These are phyloP conservation scores for Anthoscopus minutus DNA, from an alignment of 2,113 vertebrate genomes.

Conservation along the genomic window DNA sequence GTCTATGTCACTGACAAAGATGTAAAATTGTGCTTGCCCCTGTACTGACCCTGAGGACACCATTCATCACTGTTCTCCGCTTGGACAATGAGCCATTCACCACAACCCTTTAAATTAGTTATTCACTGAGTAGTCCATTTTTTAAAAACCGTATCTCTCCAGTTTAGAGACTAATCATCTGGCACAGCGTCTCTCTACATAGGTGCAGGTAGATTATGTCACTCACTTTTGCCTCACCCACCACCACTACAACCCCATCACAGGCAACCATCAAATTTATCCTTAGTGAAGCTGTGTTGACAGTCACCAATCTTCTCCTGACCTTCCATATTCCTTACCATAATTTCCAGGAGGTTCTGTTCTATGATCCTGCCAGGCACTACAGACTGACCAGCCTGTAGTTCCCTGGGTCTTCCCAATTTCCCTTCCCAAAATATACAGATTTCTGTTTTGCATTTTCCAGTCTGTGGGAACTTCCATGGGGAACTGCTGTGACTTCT, in stretches of 20 bases:
- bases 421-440: neutral
- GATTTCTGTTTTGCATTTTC: neutral
- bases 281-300: neutral
- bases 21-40: too few relatives aligned
- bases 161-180: neutral
- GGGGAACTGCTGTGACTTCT: neutral
- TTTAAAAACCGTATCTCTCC: neutral
- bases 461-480: neutral
- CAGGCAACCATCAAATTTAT: neutral
- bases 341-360: neutral
- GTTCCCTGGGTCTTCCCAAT: neutral
- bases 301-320: neutral
- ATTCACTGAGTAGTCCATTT: too few relatives aligned
- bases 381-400: neutral
- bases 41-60: neutral
- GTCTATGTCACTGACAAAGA: neutral
- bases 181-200: neutral
- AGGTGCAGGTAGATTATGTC: too few relatives aligned
- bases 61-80: neutral
- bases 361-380: neutral
- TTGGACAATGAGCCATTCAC: neutral
- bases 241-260: neutral
- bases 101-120: rapidly evolving
- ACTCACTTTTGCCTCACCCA: neutral
- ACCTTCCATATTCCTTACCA: neutral